Evolutionary conservation across 2,797 vertebrate genomes (phyloP), one percentile per base, ranked within the genome.

Genomic region (Scleropages formosus): DNA sequence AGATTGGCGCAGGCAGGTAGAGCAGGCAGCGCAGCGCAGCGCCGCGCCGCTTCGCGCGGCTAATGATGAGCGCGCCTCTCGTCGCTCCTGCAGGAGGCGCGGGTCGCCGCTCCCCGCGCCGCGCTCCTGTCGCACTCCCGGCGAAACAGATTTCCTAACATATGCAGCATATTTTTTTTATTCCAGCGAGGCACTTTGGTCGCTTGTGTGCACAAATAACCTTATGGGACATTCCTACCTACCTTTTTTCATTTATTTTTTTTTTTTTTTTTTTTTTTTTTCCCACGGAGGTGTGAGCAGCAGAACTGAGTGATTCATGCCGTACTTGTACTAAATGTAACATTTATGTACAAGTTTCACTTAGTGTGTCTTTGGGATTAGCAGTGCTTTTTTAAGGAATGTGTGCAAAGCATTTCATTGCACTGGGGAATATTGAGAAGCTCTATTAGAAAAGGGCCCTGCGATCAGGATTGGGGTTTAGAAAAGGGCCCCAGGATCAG

Each of bases 141-240:
- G 86, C 88, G 88, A 88, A 89, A 92, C 92, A 93, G 92, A 93
- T 93, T 93, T 93, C 86, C 88, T 88, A 87, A 91, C 91, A 93
- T 93, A 93, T 93, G 92, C 90, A 90, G 84, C 87, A 81, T 90
- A 87, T 91, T 91, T 92, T n/a, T 2, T n/a, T 78, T 92, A 89
- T 90, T 92, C 89, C 90, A 89, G 90, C 89, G 88, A 89, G 91
- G 90, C 89, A 92, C 91, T 91, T 90, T 88, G 88, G 88, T 91
- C 87, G 85, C 87, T 84, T 83, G 85, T 84, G 87, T 90, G 90
- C 89, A 90, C 87, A 87, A 89, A 89, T 93, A 92, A 92, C 91
- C 92, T 92, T 90, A 87, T 86, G 90, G 90, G 89, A 92, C 90
- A 90, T 90, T 89, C 88, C 88, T 90, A 90, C 91, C 89, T n/a